Base-by-base conservation (phyloP, 2,888 invertebrate species). In the Pachycephus smyrnensis region DNA sequence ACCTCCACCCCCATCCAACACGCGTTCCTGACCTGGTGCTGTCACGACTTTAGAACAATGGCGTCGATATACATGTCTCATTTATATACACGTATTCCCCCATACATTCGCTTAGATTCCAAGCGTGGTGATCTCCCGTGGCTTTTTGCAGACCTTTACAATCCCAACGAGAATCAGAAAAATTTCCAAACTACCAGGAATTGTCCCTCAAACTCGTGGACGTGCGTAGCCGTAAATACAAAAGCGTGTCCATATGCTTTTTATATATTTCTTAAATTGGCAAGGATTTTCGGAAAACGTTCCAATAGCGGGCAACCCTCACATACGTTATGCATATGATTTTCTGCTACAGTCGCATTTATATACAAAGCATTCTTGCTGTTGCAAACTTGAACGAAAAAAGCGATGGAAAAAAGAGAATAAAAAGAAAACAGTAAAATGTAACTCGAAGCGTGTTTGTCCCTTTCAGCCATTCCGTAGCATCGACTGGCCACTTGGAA, bases 11-110 rank as follows among this genome's bases (percentile, higher is more conserved):
- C 80, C 81, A 82, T 81, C 82, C 84, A 87, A 89, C 90, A 89
- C 89, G 90, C 89, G 90, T 90, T 90, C 89, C 89, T 90, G 90
- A 90, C 90, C 89, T 86, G 85, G 82, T 87, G 87, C 89, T 90
- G 90, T 90, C 90, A 90, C 90, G 90, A 90, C 89, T 90, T 86
- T 87, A 86, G 88, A 88, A 89, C 89, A 89, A 89, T 89, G 89
- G 89, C 89, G 89, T 88, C 89, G 89, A 89, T 89, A 89, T 88
- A 89, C 88, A 88, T 89, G 88, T 89, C 89, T 88, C 89, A 89
- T 89, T 89, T 88, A 88, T 89, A 89, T 86, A 88, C 87, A 88
- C 86, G 86, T 55, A 55, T 85, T 86, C 83, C 83, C 81, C 83
- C 84, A 86, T 86, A 84, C 86, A 75, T 76, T 78, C 69, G 55